These are phyloP conservation scores for Alces alces DNA, from an alignment of 2,113 vertebrate species.

Conservation along the genomic window DNA sequence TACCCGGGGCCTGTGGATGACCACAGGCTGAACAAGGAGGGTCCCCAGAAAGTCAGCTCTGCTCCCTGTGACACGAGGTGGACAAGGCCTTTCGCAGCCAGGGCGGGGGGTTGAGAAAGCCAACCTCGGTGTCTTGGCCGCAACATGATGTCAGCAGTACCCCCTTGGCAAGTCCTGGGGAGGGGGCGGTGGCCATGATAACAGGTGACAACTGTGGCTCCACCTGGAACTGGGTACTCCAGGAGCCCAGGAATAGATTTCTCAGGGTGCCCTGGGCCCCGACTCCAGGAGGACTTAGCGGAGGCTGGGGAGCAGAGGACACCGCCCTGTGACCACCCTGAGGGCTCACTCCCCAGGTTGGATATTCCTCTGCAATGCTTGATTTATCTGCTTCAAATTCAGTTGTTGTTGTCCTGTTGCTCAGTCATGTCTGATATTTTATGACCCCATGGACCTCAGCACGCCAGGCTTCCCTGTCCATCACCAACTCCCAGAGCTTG, in stretches of 20 bases:
- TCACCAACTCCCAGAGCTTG: background rate
- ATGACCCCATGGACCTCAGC: background rate
- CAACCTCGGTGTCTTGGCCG: fast-evolving
- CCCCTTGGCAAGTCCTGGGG: background rate
- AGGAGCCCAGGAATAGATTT: too few relatives aligned
- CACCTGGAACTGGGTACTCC: fast-evolving
- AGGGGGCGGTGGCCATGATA: fast-evolving
- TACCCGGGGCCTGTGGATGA: fast-evolving
- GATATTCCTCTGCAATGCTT: too few relatives aligned
- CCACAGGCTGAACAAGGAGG: background rate
- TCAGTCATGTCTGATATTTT: background rate
- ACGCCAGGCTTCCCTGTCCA: background rate
- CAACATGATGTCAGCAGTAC: background rate
- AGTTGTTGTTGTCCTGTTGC: background rate
- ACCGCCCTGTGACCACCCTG: fast-evolving
- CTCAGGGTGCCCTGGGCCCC: fast-evolving
- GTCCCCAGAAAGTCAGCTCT: background rate
- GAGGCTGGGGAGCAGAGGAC: background rate
- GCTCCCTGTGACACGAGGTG: fast-evolving
- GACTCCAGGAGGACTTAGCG: background rate
- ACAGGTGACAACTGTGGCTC: fast-evolving
- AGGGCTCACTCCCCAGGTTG: background rate
- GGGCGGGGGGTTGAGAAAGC: background rate
- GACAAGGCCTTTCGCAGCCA: background rate
- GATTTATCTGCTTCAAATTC: background rate